phyloP scores from a whole-genome alignment of 1,140 invertebrate genomes.

The Laupala kohalensis region DNA sequence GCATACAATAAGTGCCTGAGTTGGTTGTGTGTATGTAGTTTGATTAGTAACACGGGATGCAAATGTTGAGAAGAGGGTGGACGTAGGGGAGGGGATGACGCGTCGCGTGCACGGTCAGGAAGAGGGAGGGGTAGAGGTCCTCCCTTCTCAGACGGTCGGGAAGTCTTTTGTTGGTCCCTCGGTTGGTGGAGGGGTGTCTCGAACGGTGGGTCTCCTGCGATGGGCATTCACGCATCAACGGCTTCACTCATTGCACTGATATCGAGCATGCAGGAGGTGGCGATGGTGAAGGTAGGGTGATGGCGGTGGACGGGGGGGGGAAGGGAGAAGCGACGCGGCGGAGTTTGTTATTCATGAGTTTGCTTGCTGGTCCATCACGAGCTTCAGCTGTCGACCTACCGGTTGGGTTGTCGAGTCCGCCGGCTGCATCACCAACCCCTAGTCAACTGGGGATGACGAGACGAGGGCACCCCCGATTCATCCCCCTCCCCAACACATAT shows the following conservation, averaged over 20 bases:
- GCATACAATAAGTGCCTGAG: background rate
- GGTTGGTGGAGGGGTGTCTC: too few relatives aligned
- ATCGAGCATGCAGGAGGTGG: too few relatives aligned
- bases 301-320: too few relatives aligned
- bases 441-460: too few relatives aligned
- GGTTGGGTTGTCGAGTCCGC: background rate
- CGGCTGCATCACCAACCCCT: too few relatives aligned
- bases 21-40: background rate
- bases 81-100: background rate
- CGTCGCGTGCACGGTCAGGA: too few relatives aligned
- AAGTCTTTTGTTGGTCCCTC: background rate
- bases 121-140: too few relatives aligned
- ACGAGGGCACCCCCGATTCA: too few relatives aligned
- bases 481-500: too few relatives aligned
- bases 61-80: background rate
- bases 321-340: background rate
- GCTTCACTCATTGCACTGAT: background rate
- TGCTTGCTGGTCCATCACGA: background rate
- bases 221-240: background rate
- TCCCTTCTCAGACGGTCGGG: background rate
- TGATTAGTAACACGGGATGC: background rate
- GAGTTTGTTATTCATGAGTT: background rate
- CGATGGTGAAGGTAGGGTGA: too few relatives aligned
- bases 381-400: background rate
- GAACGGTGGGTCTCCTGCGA: background rate